These are phyloP conservation scores for Eunapius fragilis DNA, from an alignment of 37 sponge, comb jelly and placozoan genomes.

Conservation along the genomic window DNA sequence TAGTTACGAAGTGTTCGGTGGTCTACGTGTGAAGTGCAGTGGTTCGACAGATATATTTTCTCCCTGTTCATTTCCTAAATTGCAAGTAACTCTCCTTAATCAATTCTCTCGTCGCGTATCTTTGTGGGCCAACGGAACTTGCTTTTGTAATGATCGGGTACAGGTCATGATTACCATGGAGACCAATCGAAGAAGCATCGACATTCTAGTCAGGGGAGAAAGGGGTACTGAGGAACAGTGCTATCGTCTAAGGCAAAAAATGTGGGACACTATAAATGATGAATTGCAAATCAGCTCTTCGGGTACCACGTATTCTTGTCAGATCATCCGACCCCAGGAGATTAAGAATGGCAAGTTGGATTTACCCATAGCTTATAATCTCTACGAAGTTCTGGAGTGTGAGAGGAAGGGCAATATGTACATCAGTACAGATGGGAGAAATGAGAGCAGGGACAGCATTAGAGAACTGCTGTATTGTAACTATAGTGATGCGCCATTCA, in stretches of 20 bases:
- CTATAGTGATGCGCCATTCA: background rate
- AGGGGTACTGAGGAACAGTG: background rate
- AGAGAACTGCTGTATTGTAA: background rate
- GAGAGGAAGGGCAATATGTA: background rate
- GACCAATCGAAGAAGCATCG: background rate
- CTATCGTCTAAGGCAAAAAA: background rate
- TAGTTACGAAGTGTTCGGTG: background rate
- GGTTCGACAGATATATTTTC: background rate
- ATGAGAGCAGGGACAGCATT: background rate
- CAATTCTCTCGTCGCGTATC: background rate
- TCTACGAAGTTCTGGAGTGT: background rate
- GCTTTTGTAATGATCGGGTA: background rate
- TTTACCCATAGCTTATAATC: background rate
- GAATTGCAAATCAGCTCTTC: background rate
- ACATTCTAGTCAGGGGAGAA: background rate
- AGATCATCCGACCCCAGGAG: background rate
- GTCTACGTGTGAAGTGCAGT: background rate
- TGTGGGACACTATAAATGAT: background rate
- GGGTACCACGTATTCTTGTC: background rate
- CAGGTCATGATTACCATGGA: background rate
- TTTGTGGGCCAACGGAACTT: background rate
- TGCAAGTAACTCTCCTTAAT: background rate
- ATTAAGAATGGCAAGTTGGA: background rate
- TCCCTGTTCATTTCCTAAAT: background rate
- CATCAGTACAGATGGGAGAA: background rate